A percentile compares a stretch with the other conserved stretches of the same genome.
These are phyloP conservation scores for Parotia lawesii DNA, from an alignment of 2,113 vertebrate species.

Conservation along the genomic window DNA sequence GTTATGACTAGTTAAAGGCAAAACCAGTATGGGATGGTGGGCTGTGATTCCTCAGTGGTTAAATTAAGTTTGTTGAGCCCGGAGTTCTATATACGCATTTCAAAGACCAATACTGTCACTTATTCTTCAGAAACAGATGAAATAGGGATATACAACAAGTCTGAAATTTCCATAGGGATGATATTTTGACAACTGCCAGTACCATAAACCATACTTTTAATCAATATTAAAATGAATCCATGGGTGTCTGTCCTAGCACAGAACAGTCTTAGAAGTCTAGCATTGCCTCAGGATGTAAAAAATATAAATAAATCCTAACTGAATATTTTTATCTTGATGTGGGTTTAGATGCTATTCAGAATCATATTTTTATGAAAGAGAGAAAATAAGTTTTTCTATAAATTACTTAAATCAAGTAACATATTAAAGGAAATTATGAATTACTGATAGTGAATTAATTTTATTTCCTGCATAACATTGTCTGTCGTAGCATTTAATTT, in stretches of 20 bases:
- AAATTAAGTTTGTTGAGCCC: neutral
- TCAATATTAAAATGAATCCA: neutral
- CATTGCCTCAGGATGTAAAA: neutral
- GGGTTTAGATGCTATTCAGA: neutral
- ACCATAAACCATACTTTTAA: neutral
- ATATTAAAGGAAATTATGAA: neutral
- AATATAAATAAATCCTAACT: neutral
- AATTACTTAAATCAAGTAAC: neutral
- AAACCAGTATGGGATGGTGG: neutral
- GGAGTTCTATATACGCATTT: neutral
- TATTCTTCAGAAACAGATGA: neutral
- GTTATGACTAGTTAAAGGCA: neutral
- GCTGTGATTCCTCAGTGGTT: neutral
- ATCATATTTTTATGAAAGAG: neutral
- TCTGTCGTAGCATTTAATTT: neutral
- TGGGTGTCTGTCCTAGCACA: neutral
- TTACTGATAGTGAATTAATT: neutral
- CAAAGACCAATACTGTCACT: neutral
- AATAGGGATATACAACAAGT: neutral
- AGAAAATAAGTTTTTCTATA: neutral
- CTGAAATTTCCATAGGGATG: conserved; percentile 5
- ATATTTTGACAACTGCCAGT: conserved; percentile 21
- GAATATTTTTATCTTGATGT: neutral
- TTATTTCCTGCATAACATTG: neutral
- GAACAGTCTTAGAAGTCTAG: conserved; percentile 21